A percentile compares a stretch with the other conserved stretches of the same genome.
phyloP scores from a whole-genome alignment of 92 coral and sea anemone species.

The Pocillopora meandrina region DNA sequence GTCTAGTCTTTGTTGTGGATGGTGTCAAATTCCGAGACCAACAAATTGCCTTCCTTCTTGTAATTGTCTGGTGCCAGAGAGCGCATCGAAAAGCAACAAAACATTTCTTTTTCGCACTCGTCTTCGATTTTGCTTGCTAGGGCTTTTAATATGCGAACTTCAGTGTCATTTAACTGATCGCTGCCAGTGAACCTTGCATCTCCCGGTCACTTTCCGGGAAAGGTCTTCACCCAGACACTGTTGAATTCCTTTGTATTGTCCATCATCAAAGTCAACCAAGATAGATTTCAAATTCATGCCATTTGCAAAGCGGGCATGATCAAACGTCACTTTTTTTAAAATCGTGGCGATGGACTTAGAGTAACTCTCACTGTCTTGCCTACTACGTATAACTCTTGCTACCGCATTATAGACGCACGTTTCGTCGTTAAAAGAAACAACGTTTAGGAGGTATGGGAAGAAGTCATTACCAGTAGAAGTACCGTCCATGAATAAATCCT shows the following conservation, averaged over 20 bases:
- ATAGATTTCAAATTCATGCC: slow-evolving; percentile 48
- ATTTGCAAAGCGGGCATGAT: slow-evolving; percentile 32
- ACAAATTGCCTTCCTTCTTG: slow-evolving; percentile 34
- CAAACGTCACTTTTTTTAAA: slow-evolving; percentile 43
- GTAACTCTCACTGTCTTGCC: slow-evolving; percentile 58
- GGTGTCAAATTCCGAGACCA: slow-evolving; percentile 18
- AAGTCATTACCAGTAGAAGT: slow-evolving; percentile 40
- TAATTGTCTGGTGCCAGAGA: slow-evolving; percentile 31
- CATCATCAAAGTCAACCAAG: slow-evolving; percentile 63
- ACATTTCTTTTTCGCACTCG: slow-evolving; percentile 36
- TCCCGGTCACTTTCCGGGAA: slow-evolving; percentile 50
- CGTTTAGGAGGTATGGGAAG: slow-evolving; percentile 44
- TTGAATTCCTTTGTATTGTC: slow-evolving; percentile 53
- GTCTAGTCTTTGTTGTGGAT: slow-evolving; percentile 36
- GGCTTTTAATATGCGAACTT: slow-evolving; percentile 29
- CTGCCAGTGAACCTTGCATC: slow-evolving; percentile 64
- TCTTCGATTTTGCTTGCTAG: slow-evolving; percentile 38
- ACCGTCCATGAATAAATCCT: slow-evolving; percentile 31
- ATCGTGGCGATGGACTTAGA: slow-evolving; percentile 33
- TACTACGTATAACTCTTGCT: slow-evolving; percentile 50
- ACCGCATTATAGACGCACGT: slow-evolving; percentile 38
- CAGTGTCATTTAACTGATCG: slow-evolving; percentile 56
- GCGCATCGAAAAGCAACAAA: slow-evolving; percentile 40
- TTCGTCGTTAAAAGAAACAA: slow-evolving; percentile 39
- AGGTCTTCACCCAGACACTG: slow-evolving; percentile 41